Evolutionary conservation across 2,113 vertebrate genomes (phyloP), one percentile per base, ranked within the genome.

Genomic region (Tonatia bakeri): DNA sequence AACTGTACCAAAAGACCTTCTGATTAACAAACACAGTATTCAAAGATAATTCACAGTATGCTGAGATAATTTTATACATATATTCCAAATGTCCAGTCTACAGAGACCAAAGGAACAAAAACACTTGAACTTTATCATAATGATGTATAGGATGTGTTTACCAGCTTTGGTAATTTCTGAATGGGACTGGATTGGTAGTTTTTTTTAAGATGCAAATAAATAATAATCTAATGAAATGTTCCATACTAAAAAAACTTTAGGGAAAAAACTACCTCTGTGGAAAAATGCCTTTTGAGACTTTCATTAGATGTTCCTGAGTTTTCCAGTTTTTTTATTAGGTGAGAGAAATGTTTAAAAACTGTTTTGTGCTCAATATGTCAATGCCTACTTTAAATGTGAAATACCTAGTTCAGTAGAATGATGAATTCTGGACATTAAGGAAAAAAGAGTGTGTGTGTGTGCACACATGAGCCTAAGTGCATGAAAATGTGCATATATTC

Each of bases 311-410:
- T 72, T n/a, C 22, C 17, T 87, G 73, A 76, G 6, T 69, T 84
- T 76, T 65, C 17, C 14, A 93, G 36, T 28, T 95, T 93, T 93
- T 96, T 94, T 52, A 82, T 80, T 73, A 83, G 22, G 13, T 80
- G 3, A 64, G 10, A 56, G 8, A 90, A 88, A 38, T 9, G 43
- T 47, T 77, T 73, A 56, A 70, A 70, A 50, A 31, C 3, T 94
- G 0, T 36, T 70, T 86, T 82, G 19, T 36, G 31, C 3, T 72
- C 93, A 81, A 59, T 80, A 70, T 87, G 75, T 56, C 6, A 56
- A 47, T 64, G 75, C 20, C 10, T 50, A 36, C 52, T 76, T 90
- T 85, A 92, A 67, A 94, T 11, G 75, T 24, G 31, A 87, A 81
- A 40, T 70, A 6, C 8, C 24, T 76, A 50, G 5, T 73, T 88